phyloP scores from a whole-genome alignment of 2,888 invertebrate genomes.

The Microctonus hyperodae region DNA sequence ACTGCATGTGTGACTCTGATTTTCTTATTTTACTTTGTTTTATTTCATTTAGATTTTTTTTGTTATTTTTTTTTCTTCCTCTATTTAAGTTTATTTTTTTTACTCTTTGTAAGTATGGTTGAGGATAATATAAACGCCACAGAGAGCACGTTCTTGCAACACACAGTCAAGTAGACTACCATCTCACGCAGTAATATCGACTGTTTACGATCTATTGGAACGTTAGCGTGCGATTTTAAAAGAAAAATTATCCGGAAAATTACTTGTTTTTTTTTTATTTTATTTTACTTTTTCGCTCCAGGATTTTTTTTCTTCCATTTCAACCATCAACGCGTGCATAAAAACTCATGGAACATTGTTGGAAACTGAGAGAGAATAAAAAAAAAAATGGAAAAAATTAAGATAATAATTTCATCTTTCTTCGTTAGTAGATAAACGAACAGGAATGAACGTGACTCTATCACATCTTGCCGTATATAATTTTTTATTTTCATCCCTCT shows the following conservation, averaged over 20 bases:
- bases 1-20: constrained; percentile 14
- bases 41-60: constrained; percentile 1
- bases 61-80: background rate
- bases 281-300: no score
- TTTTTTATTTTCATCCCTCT: constrained; percentile 6
- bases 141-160: constrained; percentile 24
- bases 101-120: background rate
- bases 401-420: constrained; percentile 16
- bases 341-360: no score
- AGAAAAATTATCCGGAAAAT: constrained; percentile 35
- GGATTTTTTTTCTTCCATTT: no score
- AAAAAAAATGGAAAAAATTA: background rate
- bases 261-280: background rate
- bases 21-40: background rate
- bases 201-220: constrained; percentile 33
- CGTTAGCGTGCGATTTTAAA: constrained; percentile 33
- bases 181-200: constrained; percentile 30
- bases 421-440: constrained; percentile 10
- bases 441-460: constrained; percentile 8
- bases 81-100: constrained; percentile 12
- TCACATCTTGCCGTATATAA: constrained; percentile 7
- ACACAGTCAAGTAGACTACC: constrained; percentile 33
- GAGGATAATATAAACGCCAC: constrained; percentile 18
- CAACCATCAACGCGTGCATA: no score
- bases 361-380: background rate